phyloP scores from a whole-genome alignment of 2,888 invertebrate species.

The Dryomyza anilis region DNA sequence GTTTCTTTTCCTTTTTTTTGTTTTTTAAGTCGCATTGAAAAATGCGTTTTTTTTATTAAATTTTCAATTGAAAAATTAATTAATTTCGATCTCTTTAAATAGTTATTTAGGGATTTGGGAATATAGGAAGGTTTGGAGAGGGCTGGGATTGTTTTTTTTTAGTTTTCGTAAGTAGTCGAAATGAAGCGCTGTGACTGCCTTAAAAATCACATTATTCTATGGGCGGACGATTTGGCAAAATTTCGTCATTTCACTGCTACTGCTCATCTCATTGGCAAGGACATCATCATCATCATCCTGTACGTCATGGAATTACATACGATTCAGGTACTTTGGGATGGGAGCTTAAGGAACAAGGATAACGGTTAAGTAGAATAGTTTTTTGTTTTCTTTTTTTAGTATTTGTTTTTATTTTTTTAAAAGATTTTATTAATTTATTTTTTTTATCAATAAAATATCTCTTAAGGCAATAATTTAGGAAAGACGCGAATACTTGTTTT shows the following conservation, averaged over 20 bases:
- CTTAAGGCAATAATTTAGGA: slow-evolving; percentile 23
- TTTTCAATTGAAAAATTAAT: too few relatives aligned
- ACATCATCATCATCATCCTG: background rate
- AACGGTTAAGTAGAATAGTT: too few relatives aligned
- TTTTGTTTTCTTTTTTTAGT: too few relatives aligned
- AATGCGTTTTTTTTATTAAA: slow-evolving; percentile 29
- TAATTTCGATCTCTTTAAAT: slow-evolving; percentile 48
- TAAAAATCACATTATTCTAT: background rate
- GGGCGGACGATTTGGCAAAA: slow-evolving; percentile 9
- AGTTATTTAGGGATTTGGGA: slow-evolving; percentile 45
- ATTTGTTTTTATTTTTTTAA: too few relatives aligned
- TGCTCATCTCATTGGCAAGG: too few relatives aligned
- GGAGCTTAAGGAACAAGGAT: too few relatives aligned
- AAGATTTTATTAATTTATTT: too few relatives aligned
- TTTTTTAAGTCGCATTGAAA: slow-evolving; percentile 39
- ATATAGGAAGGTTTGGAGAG: slow-evolving; percentile 27
- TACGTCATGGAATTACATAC: background rate
- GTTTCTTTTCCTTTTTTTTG: too few relatives aligned
- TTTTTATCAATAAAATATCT: too few relatives aligned
- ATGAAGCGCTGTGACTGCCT: background rate
- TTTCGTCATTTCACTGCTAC: too few relatives aligned
- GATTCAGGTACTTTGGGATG: too few relatives aligned
- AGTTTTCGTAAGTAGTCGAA: background rate
- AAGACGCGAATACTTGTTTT: slow-evolving; percentile 21
- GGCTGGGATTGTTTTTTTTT: slow-evolving; percentile 18